Conservation (phyloP, 2,113 vertebrate genomes). For the Ctenomys sociabilis region DNA sequence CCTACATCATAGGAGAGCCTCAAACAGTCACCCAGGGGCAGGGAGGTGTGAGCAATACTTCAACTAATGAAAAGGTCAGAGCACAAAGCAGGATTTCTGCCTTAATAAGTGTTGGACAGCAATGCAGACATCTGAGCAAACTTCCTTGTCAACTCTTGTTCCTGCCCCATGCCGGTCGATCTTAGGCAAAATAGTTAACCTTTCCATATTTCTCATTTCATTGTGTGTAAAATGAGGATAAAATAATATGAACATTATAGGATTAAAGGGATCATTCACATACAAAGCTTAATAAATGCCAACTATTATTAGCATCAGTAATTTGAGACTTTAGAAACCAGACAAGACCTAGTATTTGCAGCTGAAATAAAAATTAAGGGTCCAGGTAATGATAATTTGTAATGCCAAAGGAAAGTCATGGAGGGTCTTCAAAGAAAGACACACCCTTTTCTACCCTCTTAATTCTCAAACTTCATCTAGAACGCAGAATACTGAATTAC, state of each 20-base stretch:
- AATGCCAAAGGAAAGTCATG: conserved; percentile 46
- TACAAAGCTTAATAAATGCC: conserved; percentile 40
- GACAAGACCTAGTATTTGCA: conserved; percentile 53
- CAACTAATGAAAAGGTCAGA: neutral
- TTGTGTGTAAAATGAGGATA: conserved; percentile 58
- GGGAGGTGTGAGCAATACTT: neutral
- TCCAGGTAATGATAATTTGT: conserved; percentile 30
- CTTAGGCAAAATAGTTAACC: conserved; percentile 21
- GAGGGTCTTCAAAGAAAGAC: conserved; percentile 4
- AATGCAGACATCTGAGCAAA: neutral
- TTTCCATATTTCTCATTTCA: conserved; percentile 13
- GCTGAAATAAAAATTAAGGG: conserved; percentile 51
- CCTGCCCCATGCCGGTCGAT: neutral
- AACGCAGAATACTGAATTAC: neutral
- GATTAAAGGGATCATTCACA: conserved; percentile 42
- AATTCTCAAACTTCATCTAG: conserved; percentile 13
- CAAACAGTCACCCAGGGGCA: neutral
- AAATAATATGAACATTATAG: neutral
- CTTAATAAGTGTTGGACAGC: neutral
- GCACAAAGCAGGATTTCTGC: neutral
- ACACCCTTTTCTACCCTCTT: neutral
- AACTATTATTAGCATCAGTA: conserved; percentile 58
- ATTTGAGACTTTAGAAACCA: conserved; percentile 51
- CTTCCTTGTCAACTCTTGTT: neutral
- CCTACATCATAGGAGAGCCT: neutral